Base-by-base conservation (phyloP, 2,888 invertebrate genomes). In the Eumerus sabulonum region DNA sequence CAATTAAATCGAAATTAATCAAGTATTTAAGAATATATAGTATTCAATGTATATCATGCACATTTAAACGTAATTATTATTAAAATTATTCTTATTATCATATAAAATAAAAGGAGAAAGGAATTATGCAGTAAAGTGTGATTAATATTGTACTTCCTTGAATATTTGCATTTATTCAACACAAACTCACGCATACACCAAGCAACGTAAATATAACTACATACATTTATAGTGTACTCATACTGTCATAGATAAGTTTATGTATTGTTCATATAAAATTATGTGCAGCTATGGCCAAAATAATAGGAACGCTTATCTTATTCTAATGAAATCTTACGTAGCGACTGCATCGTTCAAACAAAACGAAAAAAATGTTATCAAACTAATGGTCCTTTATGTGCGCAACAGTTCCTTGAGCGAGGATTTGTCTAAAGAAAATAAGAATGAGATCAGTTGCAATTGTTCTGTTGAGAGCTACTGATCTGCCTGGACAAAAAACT, bases 111-210 rank as follows among this genome's bases (percentile, higher is more conserved):
- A 27, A 27, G 27, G 2, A 4, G 27, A 27, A 27, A 27, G 7
- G 7, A 27, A 27, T 4, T 4, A 27, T 7, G 7, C 7, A 53
- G 19, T 0, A 42, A 57, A 53, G 19, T 59, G 57, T 70, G 54
- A 59, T 73, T 66, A 63, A 56, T 71, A 27, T 50, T 9, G 72
- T 72, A 72, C 57, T 45, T 73, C 59, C n/a, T 73, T 54, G 53
- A 53, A 59, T 59, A 64, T 59, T 51, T 45, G 38, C 63, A 60
- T 47, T 40, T 57, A 62, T n/a, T 36, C 35, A 12, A 62, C 71
- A 72, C 57, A 18, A 62, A 57, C 53, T 54, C 62, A 71, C n/a
- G 35, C 64, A 59, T 72, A 59, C 64, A 64, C 45, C 38, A 40
- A 19, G 27, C 19, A 62, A 48, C 35, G 27, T 54, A 62, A 50